Evolutionary conservation across 2,888 invertebrate species (phyloP).

Genomic region (Yponomeuta malinellus): DNA sequence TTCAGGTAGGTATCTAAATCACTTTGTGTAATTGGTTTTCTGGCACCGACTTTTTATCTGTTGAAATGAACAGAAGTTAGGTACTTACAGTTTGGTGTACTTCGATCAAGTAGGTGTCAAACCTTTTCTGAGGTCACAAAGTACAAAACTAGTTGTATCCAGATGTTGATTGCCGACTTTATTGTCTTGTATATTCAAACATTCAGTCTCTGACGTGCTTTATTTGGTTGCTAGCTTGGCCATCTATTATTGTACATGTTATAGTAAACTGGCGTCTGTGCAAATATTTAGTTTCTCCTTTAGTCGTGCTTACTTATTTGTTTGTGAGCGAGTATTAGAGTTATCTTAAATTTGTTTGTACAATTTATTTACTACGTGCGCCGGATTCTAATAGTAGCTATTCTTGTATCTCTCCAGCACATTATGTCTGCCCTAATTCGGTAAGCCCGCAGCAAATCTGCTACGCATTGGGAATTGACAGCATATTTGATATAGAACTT

Average conservation of each 20-base stretch:
- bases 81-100: no score
- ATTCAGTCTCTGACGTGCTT: background rate
- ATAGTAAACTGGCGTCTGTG: background rate
- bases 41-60: background rate
- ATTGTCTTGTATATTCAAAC: background rate
- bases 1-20: background rate
- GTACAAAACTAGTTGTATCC: background rate
- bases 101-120: no score
- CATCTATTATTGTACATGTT: background rate
- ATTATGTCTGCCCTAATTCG: background rate
- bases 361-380: background rate
- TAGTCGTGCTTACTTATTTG: no score
- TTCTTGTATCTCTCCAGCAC: background rate
- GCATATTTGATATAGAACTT: background rate
- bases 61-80: background rate
- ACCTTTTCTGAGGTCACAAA: no score
- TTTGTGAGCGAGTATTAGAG: background rate
- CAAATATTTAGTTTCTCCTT: background rate
- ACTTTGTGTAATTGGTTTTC: background rate
- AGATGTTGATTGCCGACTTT: background rate
- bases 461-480: background rate
- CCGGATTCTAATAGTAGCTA: background rate
- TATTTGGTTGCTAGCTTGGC: background rate
- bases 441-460: background rate
- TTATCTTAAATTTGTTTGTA: background rate